A percentile compares a stretch with the other conserved stretches of the same genome.
phyloP scores from a whole-genome alignment of 2,888 invertebrate genomes.

The Scotopteryx bipunctaria region DNA sequence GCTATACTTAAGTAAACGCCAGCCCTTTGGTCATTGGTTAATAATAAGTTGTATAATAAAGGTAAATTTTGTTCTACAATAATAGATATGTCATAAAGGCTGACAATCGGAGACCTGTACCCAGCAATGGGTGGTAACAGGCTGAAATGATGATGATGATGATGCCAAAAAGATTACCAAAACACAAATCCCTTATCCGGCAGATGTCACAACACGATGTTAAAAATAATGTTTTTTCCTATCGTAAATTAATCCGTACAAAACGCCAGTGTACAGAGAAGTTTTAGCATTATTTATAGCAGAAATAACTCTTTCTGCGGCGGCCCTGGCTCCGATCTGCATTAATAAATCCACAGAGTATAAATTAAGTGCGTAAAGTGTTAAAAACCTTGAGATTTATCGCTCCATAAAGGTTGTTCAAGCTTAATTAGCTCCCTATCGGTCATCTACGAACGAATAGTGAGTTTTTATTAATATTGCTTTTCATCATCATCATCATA shows the following conservation, averaged over 20 bases:
- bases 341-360: constrained; percentile 58
- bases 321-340: constrained; percentile 51
- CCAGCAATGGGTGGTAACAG: too few relatives aligned
- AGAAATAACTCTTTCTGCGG: constrained; percentile 60
- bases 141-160: too few relatives aligned
- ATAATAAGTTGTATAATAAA: too few relatives aligned
- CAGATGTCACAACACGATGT: constrained; percentile 25
- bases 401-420: constrained; percentile 24
- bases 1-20: too few relatives aligned
- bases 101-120: too few relatives aligned
- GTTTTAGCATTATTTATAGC: constrained; percentile 54
- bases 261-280: constrained; percentile 38
- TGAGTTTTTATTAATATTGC: not conserved
- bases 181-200: not conserved
- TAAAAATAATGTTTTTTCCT: constrained; percentile 27
- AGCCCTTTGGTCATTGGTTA: too few relatives aligned
- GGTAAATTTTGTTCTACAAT: too few relatives aligned
- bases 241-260: constrained; percentile 32
- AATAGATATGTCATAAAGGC: too few relatives aligned
- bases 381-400: constrained; percentile 43
- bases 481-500: not conserved
- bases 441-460: not conserved
- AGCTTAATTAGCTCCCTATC: constrained; percentile 12
- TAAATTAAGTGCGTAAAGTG: constrained; percentile 56
- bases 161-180: not conserved